Base-by-base conservation (phyloP, 2,797 vertebrate genomes). In the Sebastes nivosus region DNA sequence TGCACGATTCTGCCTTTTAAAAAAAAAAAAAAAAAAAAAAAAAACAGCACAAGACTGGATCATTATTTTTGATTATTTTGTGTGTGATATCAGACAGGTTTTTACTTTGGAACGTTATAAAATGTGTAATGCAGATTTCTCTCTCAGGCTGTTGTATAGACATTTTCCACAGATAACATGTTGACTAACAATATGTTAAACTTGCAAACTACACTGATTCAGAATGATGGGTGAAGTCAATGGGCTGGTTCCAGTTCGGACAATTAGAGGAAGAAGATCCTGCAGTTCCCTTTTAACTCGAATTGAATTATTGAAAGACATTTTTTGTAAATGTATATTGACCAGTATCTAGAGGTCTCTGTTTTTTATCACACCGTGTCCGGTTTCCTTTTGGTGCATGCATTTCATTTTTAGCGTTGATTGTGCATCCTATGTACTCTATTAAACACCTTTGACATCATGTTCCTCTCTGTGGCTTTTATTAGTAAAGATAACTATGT, bases 371-470 rank as follows among this genome's bases (percentile, higher is more conserved):
- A 27, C 10, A 34, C 6, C 2, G 2, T 63, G 12, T 64, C 22
- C n/a, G 27, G 2, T 78, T 65, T 86, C 9, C 1, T 59, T 73
- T 52, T 75, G 27, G 34, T 77, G 67, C 14, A 18, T 83, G 70
- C 67, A 66, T 72, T 77, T 72, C 30, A 11, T 58, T 8, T 61
- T n/a, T 74, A 22, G 57, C 61, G 11, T 20, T 72, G 14, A 59
- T 42, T 71, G 64, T 74, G 14, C 12, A 72, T 29, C 14, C 1
- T 25, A 5, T 67, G 12, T 72, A 32, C 67, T 77, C 75, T 60
- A 72, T 69, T 81, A 79, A 86, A 92, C 67, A 79, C 16, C 9
- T 2, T 9, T 83, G 30, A 63, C 11, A 67, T 61, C 6, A 32
- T 32, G 5, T 38, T 66, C 5, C 38, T 55, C 29, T 75, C 5